Evolutionary conservation across 2,113 vertebrate genomes (phyloP).

Genomic region (Sclerurus mexicanus): DNA sequence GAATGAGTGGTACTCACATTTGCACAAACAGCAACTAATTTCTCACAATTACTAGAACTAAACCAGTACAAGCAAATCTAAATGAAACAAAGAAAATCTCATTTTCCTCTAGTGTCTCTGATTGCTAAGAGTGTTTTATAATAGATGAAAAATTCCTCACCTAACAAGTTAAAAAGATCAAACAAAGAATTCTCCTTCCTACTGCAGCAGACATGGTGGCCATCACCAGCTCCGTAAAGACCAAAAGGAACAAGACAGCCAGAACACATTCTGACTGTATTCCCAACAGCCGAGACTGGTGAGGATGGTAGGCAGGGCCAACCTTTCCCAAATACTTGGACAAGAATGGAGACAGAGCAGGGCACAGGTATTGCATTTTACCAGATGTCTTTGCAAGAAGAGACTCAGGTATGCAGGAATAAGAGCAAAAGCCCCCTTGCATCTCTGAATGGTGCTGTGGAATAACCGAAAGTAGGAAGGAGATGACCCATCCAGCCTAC

Average conservation of each 20-base stretch:
- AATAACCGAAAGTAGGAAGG: background rate
- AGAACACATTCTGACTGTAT: background rate
- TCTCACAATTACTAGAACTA: background rate
- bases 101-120: background rate
- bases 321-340: background rate
- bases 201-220: background rate
- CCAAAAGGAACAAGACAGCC: background rate
- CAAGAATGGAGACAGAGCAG: background rate
- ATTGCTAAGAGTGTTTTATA: background rate
- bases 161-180: background rate
- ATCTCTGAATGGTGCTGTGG: background rate
- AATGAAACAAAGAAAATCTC: background rate
- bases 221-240: background rate
- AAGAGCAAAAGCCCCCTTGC: background rate
- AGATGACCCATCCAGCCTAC: background rate
- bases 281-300: background rate
- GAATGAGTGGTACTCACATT: background rate
- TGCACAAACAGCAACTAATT: background rate
- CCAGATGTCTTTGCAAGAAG: background rate
- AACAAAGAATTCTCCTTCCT: constrained; percentile 6
- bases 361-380: background rate
- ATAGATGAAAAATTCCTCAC: background rate
- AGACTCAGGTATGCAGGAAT: background rate
- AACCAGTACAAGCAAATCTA: background rate
- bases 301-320: background rate